These are phyloP conservation scores for Formicarius rufipectus DNA, from an alignment of 2,113 vertebrate genomes.

Conservation along the genomic window DNA sequence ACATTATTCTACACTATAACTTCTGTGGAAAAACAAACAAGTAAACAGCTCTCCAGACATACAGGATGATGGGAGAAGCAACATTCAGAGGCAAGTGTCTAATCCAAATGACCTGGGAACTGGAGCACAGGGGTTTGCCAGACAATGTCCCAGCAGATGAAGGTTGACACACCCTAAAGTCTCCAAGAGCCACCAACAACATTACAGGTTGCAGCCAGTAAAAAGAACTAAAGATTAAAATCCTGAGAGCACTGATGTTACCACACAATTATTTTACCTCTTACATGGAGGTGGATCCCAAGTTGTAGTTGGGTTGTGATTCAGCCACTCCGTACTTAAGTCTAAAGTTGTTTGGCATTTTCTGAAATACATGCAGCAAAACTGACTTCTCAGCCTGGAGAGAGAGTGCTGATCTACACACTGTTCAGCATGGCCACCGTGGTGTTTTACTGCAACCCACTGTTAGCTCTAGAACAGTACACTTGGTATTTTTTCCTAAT, in stretches of 20 bases:
- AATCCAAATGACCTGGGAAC: background rate
- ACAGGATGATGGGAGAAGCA: background rate
- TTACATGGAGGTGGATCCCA: background rate
- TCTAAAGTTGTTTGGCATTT: background rate
- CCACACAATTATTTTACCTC: background rate
- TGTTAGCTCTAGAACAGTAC: background rate
- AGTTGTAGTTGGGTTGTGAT: background rate
- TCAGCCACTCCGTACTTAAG: background rate
- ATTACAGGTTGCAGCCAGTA: background rate
- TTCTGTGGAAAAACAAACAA: background rate
- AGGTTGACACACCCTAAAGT: background rate
- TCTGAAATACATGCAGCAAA: background rate
- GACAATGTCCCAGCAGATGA: background rate
- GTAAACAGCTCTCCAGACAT: background rate
- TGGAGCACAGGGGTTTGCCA: rapidly evolving
- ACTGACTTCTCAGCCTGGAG: background rate
- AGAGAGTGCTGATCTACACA: background rate
- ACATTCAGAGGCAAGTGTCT: background rate
- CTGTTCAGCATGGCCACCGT: background rate
- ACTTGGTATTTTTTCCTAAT: background rate
- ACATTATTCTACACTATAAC: background rate
- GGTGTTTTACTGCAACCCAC: background rate
- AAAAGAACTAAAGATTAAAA: too few species aligned
- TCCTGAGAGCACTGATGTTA: background rate
- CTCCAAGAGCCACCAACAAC: background rate